A percentile compares a stretch with the other conserved stretches of the same genome.
These are phyloP conservation scores for Sinocyclocheilus grahami DNA, from an alignment of 2,113 vertebrate species.

Conservation along the genomic window DNA sequence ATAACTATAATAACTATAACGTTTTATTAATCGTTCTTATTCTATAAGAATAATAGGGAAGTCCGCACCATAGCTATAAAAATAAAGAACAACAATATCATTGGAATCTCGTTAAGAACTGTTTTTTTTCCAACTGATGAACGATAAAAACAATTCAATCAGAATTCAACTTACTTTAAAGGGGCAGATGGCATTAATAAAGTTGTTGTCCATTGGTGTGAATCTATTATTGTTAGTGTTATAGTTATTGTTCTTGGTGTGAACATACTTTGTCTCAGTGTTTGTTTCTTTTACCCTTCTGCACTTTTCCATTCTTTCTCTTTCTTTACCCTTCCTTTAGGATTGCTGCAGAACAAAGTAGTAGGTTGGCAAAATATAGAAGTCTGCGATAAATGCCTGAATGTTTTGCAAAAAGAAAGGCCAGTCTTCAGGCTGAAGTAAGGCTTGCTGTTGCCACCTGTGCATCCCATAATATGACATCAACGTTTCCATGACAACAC, in stretches of 20 bases:
- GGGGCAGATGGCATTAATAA: not conserved
- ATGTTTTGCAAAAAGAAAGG: slow-evolving; percentile 76
- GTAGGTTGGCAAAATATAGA: slow-evolving; percentile 99
- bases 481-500: slow-evolving; percentile 62
- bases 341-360: slow-evolving; percentile 99
- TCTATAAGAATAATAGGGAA: not conserved
- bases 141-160: not conserved
- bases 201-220: not conserved
- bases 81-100: not conserved
- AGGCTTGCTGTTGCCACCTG: slow-evolving; percentile 73
- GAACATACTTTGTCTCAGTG: not conserved
- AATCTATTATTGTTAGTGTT: not conserved
- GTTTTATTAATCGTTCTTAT: not conserved
- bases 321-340: slow-evolving; percentile 77
- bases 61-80: not conserved
- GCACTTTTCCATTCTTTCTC: slow-evolving; percentile 49
- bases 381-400: slow-evolving; percentile 91
- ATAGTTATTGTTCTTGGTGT: not conserved
- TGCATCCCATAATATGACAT: slow-evolving; percentile 62
- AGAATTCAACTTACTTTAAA: not conserved
- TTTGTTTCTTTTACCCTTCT: slow-evolving; percentile 51
- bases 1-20: not conserved
- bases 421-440: slow-evolving; percentile 82
- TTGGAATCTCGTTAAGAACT: not conserved
- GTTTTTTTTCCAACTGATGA: not conserved